A percentile compares a stretch with the other conserved stretches of the same genome.
phyloP scores from a whole-genome alignment of 2,888 invertebrate species.

The Limnephilus marmoratus region DNA sequence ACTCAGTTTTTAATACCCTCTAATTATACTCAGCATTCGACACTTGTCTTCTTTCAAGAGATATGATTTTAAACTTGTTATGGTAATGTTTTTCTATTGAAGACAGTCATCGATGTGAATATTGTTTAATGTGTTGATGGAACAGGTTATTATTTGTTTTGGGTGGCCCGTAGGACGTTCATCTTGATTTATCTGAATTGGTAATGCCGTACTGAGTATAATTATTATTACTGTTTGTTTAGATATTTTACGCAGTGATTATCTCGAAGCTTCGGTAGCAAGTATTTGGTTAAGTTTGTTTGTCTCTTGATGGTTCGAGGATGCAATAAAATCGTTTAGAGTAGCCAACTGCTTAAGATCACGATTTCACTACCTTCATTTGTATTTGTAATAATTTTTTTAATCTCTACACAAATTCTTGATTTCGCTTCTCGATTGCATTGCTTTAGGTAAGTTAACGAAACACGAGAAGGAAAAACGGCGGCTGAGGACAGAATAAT shows the following conservation, averaged over 20 bases:
- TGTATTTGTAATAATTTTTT: too few species aligned
- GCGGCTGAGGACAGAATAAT: too few species aligned
- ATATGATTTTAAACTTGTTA: slow-evolving; percentile 15
- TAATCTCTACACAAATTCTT: too few species aligned
- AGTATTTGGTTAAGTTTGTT: background rate
- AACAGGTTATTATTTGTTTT: slow-evolving; percentile 18
- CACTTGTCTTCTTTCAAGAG: background rate
- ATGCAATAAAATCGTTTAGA: background rate
- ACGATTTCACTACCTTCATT: too few species aligned
- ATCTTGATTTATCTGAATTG: background rate
- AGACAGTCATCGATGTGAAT: slow-evolving; percentile 21
- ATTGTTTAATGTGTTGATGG: slow-evolving; percentile 48
- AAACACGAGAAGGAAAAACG: too few species aligned
- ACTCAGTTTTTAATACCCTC: slow-evolving; percentile 1
- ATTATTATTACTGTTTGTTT: background rate
- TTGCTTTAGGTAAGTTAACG: too few species aligned
- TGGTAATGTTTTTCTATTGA: slow-evolving; percentile 18
- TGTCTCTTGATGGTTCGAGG: background rate
- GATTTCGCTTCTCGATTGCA: too few species aligned
- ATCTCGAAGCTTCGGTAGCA: background rate
- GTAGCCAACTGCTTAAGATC: background rate
- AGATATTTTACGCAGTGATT: background rate
- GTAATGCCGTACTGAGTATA: background rate
- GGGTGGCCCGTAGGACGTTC: background rate
- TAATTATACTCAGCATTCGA: background rate